Percentiles rank a stretch among this genome's conserved stretches.
phyloP scores from a whole-genome alignment of 2,888 invertebrate species.

The Steinernema carpocapsae region DNA sequence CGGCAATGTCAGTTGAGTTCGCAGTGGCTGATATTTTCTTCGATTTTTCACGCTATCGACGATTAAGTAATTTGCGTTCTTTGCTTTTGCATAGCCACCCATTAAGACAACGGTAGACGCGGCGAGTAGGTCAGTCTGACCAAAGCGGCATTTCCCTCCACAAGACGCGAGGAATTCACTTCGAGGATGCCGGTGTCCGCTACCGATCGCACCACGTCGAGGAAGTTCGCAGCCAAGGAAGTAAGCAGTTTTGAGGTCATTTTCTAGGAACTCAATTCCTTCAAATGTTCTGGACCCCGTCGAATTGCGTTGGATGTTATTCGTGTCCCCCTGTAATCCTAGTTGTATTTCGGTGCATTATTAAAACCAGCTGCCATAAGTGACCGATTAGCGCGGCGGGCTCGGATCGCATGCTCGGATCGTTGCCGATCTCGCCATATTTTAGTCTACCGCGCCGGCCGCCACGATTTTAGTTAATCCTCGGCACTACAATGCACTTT shows the following conservation, averaged over 20 bases:
- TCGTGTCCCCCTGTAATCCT: background rate
- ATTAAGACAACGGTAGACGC: conserved; percentile 26
- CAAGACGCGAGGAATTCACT: background rate
- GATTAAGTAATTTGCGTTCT: conserved; percentile 34
- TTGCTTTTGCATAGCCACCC: conserved; percentile 28
- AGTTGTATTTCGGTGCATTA: background rate
- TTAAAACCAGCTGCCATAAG: conserved; percentile 7
- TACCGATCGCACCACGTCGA: conserved; percentile 5
- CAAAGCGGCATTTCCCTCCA: conserved; percentile 4
- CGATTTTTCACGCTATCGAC: conserved; percentile 32
- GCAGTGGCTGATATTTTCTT: conserved; percentile 2
- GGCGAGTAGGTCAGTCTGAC: conserved; percentile 13
- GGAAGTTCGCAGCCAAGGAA: conserved; percentile 22
- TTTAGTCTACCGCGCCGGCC: background rate
- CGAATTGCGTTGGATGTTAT: background rate
- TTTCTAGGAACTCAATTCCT: too few relatives aligned
- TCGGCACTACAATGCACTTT: background rate
- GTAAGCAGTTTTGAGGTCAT: background rate
- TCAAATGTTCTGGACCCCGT: background rate
- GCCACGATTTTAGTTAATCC: background rate
- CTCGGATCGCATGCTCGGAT: background rate
- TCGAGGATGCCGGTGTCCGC: background rate
- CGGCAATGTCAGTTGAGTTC: conserved; percentile 17
- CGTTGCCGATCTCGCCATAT: background rate
- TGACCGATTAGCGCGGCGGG: background rate